A percentile compares a stretch with the other conserved stretches of the same genome.
These are phyloP conservation scores for Coturnix japonica DNA, from an alignment of 2,113 vertebrate species.

Conservation along the genomic window DNA sequence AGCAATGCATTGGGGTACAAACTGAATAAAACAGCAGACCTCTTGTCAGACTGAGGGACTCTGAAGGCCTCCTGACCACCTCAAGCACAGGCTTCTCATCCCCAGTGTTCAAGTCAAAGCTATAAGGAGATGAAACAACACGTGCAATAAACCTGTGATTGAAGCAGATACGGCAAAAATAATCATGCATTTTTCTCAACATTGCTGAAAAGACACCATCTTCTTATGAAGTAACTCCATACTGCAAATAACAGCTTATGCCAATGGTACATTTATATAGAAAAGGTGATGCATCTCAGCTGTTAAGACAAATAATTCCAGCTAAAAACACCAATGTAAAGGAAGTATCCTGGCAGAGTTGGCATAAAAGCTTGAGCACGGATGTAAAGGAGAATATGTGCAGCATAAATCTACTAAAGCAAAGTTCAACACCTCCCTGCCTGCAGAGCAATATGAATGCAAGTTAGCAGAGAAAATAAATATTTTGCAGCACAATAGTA, in stretches of 20 bases:
- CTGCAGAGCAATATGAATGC: neutral
- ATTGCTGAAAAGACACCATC: neutral
- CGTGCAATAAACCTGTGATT: neutral
- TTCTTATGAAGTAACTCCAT: neutral
- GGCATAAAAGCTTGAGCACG: neutral
- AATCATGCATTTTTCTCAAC: neutral
- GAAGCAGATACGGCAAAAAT: neutral
- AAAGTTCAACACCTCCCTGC: neutral
- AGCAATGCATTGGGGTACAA: neutral
- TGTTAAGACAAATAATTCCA: neutral
- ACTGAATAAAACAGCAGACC: neutral
- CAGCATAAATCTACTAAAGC: neutral
- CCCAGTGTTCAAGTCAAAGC: neutral
- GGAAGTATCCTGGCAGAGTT: neutral
- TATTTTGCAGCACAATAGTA: neutral
- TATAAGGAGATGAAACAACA: neutral
- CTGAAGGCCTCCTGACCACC: neutral
- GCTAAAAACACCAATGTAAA: neutral
- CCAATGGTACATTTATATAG: neutral
- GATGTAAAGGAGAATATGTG: neutral
- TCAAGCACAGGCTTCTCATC: neutral
- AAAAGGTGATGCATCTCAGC: neutral
- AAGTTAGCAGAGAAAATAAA: neutral
- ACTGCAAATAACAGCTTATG: neutral
- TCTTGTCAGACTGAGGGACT: neutral